Conservation (phyloP, 2,797 vertebrate species). For the Galaxias olidus region DNA sequence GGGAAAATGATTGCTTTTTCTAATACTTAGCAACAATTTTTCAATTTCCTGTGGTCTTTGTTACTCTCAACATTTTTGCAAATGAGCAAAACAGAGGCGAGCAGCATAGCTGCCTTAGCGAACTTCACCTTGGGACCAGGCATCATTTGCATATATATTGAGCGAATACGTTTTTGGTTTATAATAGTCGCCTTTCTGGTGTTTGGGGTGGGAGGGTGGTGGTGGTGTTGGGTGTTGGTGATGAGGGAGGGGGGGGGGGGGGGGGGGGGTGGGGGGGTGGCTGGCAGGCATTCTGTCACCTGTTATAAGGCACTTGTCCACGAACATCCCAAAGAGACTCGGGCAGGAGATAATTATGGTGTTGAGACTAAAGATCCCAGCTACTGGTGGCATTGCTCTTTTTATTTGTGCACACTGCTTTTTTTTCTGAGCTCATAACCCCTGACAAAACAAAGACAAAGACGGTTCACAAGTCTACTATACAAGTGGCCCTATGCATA, state of each 20-base stretch:
- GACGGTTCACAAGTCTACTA: constrained; percentile 1
- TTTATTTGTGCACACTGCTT: constrained; percentile 56
- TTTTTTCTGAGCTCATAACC: constrained; percentile 54
- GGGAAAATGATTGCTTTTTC: constrained; percentile 81
- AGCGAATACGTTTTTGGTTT: constrained; percentile 87
- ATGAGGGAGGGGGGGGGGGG: constrained; percentile 36
- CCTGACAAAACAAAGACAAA: constrained; percentile 46
- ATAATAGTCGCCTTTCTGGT: constrained; percentile 77
- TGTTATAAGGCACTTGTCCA: constrained; percentile 78
- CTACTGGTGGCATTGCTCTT: constrained; percentile 57
- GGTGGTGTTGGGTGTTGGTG: too few relatives aligned
- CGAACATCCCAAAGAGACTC: constrained; percentile 73
- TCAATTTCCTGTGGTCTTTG: constrained; percentile 81
- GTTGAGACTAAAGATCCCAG: constrained; percentile 65
- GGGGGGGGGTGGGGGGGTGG: constrained; percentile 61
- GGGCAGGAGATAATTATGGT: constrained; percentile 76
- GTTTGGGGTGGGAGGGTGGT: constrained; percentile 55
- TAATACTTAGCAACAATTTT: constrained; percentile 81
- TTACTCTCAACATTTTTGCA: constrained; percentile 78
- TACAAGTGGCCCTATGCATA: constrained; percentile 19
- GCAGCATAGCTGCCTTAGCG: constrained; percentile 66
- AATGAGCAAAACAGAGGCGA: constrained; percentile 80
- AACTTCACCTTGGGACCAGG: constrained; percentile 80
- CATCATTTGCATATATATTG: constrained; percentile 91
- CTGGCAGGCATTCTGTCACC: constrained; percentile 77